Percentiles rank a stretch among this genome's conserved stretches.
phyloP scores from a whole-genome alignment of 1,140 invertebrate genomes.

The Magallana angulata region DNA sequence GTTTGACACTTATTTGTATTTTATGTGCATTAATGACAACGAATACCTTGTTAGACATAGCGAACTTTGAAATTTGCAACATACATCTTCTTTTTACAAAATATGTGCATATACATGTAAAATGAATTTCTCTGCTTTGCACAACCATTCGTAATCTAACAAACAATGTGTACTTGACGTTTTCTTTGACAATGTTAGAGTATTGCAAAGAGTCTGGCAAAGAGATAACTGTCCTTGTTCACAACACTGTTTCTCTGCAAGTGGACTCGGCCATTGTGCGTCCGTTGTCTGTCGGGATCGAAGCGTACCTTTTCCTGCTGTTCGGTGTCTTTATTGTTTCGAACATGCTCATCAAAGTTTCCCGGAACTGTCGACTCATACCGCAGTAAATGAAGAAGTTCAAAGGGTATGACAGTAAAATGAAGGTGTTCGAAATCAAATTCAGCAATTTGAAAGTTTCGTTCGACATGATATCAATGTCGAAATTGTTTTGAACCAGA shows the following conservation, averaged over 20 bases:
- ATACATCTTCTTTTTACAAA: too few species aligned
- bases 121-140: too few species aligned
- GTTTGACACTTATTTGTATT: too few species aligned
- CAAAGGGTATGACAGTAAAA: conserved; percentile 93
- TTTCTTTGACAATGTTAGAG: too few species aligned
- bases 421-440: conserved; percentile 90
- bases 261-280: conserved; percentile 54
- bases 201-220: too few species aligned
- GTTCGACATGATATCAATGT: conserved; percentile 65
- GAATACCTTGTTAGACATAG: too few species aligned
- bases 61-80: too few species aligned
- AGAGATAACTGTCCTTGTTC: not conserved
- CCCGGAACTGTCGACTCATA: conserved; percentile 95
- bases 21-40: too few species aligned
- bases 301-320: conserved; percentile 74
- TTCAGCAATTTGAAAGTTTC: conserved; percentile 64
- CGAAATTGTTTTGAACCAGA: conserved; percentile 87
- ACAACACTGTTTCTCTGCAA: not conserved
- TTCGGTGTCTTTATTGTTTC: conserved; percentile 65
- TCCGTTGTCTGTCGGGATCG: conserved; percentile 75
- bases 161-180: too few species aligned
- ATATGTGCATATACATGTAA: too few species aligned
- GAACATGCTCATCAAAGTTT: conserved; percentile 95
- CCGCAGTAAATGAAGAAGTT: conserved; percentile 98
- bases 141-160: too few species aligned